phyloP scores from a whole-genome alignment of 2,888 invertebrate genomes.

The Brassicogethes aeneus region DNA sequence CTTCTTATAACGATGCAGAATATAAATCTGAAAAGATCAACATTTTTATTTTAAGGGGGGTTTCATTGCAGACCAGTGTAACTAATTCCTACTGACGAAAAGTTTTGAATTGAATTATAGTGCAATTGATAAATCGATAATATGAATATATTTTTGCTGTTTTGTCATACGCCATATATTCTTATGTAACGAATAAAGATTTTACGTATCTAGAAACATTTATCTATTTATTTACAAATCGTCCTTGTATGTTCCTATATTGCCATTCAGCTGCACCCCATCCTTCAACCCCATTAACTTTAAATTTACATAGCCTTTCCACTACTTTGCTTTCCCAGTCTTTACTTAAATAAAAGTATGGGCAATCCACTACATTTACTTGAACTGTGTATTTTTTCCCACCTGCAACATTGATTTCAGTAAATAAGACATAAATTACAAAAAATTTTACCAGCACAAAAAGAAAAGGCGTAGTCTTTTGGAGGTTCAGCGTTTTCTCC shows the following conservation, averaged over 20 bases:
- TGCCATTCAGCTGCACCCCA: slow-evolving; percentile 60
- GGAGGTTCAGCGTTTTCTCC: slow-evolving; percentile 52
- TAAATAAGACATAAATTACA: slow-evolving; percentile 5
- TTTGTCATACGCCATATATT: slow-evolving; percentile 1
- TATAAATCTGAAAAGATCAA: too few species aligned
- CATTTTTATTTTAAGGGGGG: too few species aligned
- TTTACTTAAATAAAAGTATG: slow-evolving; percentile 50
- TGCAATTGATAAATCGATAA: neutral
- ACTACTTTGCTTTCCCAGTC: slow-evolving; percentile 50
- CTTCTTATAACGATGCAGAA: too few species aligned
- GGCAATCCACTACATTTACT: slow-evolving; percentile 46
- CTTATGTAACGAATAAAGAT: slow-evolving; percentile 1
- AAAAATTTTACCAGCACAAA: slow-evolving; percentile 44
- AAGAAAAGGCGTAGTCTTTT: slow-evolving; percentile 52
- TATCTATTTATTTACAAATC: slow-evolving; percentile 10
- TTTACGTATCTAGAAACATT: neutral
- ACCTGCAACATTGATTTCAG: slow-evolving; percentile 40
- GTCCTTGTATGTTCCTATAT: slow-evolving; percentile 45
- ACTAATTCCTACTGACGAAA: neutral
- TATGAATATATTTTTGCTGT: neutral
- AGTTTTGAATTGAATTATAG: neutral
- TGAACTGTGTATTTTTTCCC: slow-evolving; percentile 44
- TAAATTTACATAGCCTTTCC: slow-evolving; percentile 49
- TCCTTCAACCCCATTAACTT: slow-evolving; percentile 53
- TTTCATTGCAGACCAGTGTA: neutral